Evolutionary conservation across 2,113 vertebrate genomes (phyloP).

Genomic region (Arvicanthis niloticus): DNA sequence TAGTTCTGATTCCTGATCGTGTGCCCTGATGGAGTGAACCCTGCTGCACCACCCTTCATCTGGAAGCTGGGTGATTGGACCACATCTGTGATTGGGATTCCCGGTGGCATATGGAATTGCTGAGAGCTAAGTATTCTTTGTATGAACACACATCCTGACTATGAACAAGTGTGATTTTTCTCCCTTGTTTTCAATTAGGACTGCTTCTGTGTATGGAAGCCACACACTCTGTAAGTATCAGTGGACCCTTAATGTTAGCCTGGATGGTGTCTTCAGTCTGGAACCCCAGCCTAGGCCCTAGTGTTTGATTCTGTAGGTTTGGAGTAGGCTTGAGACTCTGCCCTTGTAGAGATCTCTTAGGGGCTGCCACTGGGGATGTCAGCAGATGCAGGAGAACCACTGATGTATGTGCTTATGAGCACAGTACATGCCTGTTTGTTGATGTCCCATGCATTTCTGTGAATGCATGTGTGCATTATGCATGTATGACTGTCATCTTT

Average conservation of each 20-base stretch:
- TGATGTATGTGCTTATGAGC: neutral
- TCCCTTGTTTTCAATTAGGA: neutral
- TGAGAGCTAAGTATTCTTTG: neutral
- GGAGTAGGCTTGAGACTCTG: accelerated
- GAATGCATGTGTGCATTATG: accelerated
- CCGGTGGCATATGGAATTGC: neutral
- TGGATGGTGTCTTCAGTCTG: too few species aligned
- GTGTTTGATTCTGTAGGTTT: neutral
- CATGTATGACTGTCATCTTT: neutral
- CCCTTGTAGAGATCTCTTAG: neutral
- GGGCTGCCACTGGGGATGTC: neutral
- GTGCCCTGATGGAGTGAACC: accelerated
- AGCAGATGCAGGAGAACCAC: neutral
- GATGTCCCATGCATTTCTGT: neutral
- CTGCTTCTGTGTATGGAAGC: neutral
- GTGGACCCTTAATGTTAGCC: neutral
- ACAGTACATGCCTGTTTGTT: neutral
- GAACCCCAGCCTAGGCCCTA: accelerated
- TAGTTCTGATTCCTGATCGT: neutral
- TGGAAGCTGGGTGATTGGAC: neutral
- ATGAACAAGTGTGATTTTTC: neutral
- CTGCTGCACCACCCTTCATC: neutral
- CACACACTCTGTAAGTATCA: accelerated
- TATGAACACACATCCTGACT: neutral
- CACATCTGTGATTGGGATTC: neutral